Evolutionary conservation across 2,888 invertebrate species (phyloP).

Genomic region (Rhamphomyia laevipes): DNA sequence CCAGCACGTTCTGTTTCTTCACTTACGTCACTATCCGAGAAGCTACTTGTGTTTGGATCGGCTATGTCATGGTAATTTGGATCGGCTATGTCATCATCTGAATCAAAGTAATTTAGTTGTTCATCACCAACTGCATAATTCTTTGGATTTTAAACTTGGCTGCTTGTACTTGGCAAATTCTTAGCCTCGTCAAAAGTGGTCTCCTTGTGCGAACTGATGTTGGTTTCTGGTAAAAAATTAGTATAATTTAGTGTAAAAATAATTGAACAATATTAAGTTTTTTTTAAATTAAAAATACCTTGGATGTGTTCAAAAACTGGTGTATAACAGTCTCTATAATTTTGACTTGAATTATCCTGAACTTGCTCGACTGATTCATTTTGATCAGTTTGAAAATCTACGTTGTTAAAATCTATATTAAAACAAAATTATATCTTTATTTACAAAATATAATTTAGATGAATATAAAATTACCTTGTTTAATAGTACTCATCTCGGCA

Average conservation of each 20-base stretch:
- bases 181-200: not conserved
- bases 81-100: not conserved
- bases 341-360: too few relatives aligned
- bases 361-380: too few relatives aligned
- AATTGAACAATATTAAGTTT: too few relatives aligned
- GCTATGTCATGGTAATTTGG: not conserved
- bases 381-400: too few relatives aligned
- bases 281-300: too few relatives aligned
- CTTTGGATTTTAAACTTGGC: not conserved
- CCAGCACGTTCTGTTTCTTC: not conserved
- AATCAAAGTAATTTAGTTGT: conserved; percentile 1
- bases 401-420: too few relatives aligned
- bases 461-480: not conserved
- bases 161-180: not conserved
- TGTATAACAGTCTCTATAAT: too few relatives aligned
- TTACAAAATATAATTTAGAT: too few relatives aligned
- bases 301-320: too few relatives aligned
- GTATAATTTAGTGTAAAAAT: too few relatives aligned
- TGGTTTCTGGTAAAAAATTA: too few relatives aligned
- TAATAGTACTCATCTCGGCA: not conserved
- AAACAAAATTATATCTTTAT: too few relatives aligned
- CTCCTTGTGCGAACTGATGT: not conserved
- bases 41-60: not conserved
- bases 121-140: not conserved
- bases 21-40: not conserved